Evolutionary conservation across 2,888 invertebrate genomes (phyloP).

Genomic region (Polydrusus pterygomalis): DNA sequence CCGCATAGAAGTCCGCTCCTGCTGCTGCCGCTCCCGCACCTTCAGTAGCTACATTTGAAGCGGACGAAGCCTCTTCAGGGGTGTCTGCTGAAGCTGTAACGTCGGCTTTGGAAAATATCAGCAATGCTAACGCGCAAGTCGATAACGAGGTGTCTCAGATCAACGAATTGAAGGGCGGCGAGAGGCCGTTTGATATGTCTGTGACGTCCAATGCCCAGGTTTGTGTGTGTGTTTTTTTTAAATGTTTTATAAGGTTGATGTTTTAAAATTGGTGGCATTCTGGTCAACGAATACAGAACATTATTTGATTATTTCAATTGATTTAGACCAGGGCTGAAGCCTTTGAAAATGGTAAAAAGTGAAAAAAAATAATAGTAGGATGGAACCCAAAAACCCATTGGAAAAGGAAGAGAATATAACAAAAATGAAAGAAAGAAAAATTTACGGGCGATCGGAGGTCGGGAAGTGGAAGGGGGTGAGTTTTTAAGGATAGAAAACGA

Average conservation of each 20-base stretch:
- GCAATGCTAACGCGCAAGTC: conserved; percentile 63
- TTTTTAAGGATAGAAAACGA: no score
- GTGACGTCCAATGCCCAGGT: conserved; percentile 68
- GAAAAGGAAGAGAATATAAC: no score
- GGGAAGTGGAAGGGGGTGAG: no score
- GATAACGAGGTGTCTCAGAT: conserved; percentile 72
- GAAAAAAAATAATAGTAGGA: no score
- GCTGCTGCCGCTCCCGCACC: conserved; percentile 25
- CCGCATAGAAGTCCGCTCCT: conserved; percentile 32
- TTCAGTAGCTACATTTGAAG: conserved; percentile 56
- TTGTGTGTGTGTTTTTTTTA: conserved; percentile 49
- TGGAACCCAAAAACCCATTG: no score
- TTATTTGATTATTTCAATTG: no score
- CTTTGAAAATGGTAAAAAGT: no score
- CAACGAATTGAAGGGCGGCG: conserved; percentile 71
- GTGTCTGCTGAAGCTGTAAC: conserved; percentile 61
- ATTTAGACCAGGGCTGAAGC: no score
- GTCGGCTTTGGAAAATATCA: conserved; percentile 62
- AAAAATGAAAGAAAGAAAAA: no score
- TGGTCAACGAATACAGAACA: no score
- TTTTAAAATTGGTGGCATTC: no score
- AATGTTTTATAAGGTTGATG: background rate
- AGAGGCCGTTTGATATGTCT: conserved; percentile 58
- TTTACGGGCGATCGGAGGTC: no score
- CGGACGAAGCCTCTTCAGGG: conserved; percentile 58